Conservation (phyloP, 1,140 invertebrate species). For the Psix sp. region DNA sequence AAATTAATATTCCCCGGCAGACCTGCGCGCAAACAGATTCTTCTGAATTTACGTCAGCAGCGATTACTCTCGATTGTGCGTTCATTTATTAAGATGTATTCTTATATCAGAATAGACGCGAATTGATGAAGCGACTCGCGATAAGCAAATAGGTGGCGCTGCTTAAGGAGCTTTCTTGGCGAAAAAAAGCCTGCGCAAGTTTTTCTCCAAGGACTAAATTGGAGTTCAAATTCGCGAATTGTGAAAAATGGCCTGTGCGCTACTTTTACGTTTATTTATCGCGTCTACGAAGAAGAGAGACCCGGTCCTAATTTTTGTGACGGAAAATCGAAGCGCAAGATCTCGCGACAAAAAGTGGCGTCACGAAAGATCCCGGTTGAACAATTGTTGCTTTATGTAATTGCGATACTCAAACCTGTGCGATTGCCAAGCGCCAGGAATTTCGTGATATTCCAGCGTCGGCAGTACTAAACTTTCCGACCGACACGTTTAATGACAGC, state of each 20-base stretch:
- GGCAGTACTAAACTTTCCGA: constrained; percentile 12
- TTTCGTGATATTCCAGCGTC: constrained; percentile 5
- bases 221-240: constrained; percentile 16
- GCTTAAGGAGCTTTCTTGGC: constrained; percentile 12
- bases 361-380: too few relatives aligned
- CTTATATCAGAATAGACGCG: constrained; percentile 14
- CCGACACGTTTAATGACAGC: constrained; percentile 7
- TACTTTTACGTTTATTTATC: too few relatives aligned
- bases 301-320: too few relatives aligned
- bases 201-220: constrained; percentile 1
- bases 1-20: too few relatives aligned
- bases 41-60: constrained; percentile 5
- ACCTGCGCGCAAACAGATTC: too few relatives aligned
- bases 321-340: too few relatives aligned
- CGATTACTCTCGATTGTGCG: constrained; percentile 26
- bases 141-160: constrained; percentile 1
- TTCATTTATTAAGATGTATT: constrained; percentile 36
- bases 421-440: constrained; percentile 11
- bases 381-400: constrained; percentile 29
- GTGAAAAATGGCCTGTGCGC: constrained; percentile 7
- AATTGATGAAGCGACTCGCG: constrained; percentile 24
- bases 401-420: constrained; percentile 13
- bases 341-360: too few relatives aligned
- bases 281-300: too few relatives aligned
- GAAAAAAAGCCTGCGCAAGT: constrained; percentile 1